Evolutionary conservation across 1,140 invertebrate species (phyloP).

Genomic region (Amphibalanus amphitrite): DNA sequence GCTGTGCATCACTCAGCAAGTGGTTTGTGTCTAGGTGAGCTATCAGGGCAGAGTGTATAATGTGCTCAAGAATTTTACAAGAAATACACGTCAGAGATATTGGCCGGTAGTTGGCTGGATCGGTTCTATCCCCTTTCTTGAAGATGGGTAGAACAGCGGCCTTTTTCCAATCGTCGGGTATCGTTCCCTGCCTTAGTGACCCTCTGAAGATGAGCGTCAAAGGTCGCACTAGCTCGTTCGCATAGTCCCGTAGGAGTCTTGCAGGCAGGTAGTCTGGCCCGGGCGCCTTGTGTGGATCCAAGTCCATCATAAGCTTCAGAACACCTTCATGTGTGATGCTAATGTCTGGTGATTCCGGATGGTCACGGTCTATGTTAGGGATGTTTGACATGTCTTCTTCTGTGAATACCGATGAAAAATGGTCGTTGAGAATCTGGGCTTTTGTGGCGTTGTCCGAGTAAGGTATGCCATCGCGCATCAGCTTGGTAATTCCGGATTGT

Average conservation of each 20-base stretch:
- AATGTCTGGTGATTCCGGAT: too few species aligned
- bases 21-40: background rate
- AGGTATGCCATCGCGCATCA: too few species aligned
- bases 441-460: too few species aligned
- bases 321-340: background rate
- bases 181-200: background rate
- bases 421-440: too few species aligned
- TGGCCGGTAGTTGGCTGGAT: constrained; percentile 5
- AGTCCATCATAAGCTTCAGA: background rate
- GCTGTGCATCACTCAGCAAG: background rate
- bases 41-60: background rate
- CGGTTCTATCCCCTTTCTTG: constrained; percentile 5
- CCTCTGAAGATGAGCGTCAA: background rate
- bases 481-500: too few species aligned
- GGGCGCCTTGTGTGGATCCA: constrained; percentile 1
- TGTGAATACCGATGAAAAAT: too few species aligned
- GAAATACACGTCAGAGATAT: constrained; percentile 1
- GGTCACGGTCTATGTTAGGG: too few species aligned
- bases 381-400: too few species aligned
- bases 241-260: background rate
- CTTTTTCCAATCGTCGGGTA: constrained; percentile 3
- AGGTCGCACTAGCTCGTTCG: background rate
- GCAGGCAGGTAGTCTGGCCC: constrained; percentile 3
- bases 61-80: constrained; percentile 4
- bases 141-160: background rate